Percentiles rank a stretch among this genome's conserved stretches.
Evolutionary conservation across 2,888 invertebrate genomes (phyloP).

Genomic region (Synanthedon myopaeformis): DNA sequence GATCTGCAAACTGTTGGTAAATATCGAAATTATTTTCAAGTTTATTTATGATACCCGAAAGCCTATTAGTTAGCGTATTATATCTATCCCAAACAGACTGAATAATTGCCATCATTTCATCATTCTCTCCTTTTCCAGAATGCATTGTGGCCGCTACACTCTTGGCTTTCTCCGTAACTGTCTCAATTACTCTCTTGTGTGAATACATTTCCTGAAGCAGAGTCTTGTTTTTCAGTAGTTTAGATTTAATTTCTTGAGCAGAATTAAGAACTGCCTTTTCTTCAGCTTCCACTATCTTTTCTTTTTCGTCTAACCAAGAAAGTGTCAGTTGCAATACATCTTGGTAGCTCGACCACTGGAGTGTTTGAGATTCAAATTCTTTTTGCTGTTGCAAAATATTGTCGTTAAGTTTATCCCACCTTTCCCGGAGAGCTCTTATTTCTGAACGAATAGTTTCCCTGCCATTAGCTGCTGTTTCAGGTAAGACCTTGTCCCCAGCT

Average conservation of each 20-base stretch:
- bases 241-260: constrained; percentile 86
- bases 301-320: constrained; percentile 88
- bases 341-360: constrained; percentile 87
- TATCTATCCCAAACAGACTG: constrained; percentile 82
- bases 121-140: constrained; percentile 65
- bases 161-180: constrained; percentile 89
- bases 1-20: constrained; percentile 87
- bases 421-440: constrained; percentile 81
- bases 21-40: constrained; percentile 83
- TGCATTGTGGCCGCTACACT: constrained; percentile 72
- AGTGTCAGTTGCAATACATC: constrained; percentile 86
- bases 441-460: constrained; percentile 90
- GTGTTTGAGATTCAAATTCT: constrained; percentile 83
- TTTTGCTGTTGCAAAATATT: constrained; percentile 87
- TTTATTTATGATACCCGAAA: constrained; percentile 76
- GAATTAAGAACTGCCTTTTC: constrained; percentile 80
- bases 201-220: constrained; percentile 89
- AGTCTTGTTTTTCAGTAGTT: constrained; percentile 87
- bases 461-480: constrained; percentile 92
- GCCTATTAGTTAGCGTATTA: constrained; percentile 75
- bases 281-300: constrained; percentile 79
- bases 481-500: constrained; percentile 89
- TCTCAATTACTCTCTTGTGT: constrained; percentile 91
- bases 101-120: constrained; percentile 77
- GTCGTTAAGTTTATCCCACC: constrained; percentile 90